These are phyloP conservation scores for Guaruba guarouba DNA, from an alignment of 2,113 vertebrate genomes.

Conservation along the genomic window DNA sequence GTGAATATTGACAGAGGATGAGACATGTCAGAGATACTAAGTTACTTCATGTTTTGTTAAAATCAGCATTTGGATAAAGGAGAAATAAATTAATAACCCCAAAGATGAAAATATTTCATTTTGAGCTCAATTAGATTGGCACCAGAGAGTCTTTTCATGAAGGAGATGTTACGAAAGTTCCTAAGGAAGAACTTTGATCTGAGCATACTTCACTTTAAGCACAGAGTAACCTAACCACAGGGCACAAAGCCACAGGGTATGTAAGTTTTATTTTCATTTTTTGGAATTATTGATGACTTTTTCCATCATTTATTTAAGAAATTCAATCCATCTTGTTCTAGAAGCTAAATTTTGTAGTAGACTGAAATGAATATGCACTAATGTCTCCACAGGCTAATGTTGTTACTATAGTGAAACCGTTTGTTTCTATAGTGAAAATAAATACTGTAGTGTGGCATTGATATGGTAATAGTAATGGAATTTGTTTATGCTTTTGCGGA, in stretches of 20 bases:
- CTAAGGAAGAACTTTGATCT: neutral
- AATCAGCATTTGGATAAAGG: neutral
- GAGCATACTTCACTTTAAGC: neutral
- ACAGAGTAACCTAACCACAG: slow-evolving; percentile 9
- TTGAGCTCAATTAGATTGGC: neutral
- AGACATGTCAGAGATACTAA: neutral
- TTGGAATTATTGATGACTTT: slow-evolving; percentile 36
- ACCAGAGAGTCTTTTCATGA: neutral
- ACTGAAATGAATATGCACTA: neutral
- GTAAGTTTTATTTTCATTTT: slow-evolving; percentile 18
- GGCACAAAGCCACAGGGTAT: slow-evolving; percentile 3
- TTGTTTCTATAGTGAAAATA: slow-evolving; percentile 30
- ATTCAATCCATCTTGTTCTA: slow-evolving; percentile 7
- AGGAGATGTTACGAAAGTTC: neutral
- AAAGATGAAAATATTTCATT: neutral
- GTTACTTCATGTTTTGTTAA: neutral
- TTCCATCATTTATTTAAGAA: slow-evolving; percentile 14
- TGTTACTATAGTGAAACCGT: neutral
- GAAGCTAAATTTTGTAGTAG: neutral
- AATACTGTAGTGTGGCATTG: neutral
- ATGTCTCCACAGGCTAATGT: neutral
- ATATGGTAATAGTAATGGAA: neutral
- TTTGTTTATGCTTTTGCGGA: neutral
- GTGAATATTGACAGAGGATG: neutral
- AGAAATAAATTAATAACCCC: neutral